Base-by-base conservation (phyloP, 2,888 invertebrate species). In the Troilus luridus region DNA sequence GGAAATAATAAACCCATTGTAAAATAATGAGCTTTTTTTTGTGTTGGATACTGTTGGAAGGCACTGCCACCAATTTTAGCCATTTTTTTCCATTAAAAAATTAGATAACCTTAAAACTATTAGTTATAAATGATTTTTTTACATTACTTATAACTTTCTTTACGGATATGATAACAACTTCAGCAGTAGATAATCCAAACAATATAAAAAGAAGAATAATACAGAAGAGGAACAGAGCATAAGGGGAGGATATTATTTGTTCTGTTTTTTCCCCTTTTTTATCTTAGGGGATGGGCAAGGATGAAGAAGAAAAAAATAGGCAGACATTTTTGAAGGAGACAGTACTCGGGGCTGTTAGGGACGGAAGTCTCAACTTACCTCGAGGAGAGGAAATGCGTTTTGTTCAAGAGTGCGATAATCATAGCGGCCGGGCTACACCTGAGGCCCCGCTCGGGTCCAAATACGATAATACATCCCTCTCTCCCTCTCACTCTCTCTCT, bases 331-430 rank as follows among this genome's bases (percentile, higher is more conserved):
- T 85, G 56, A 58, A 56, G 85, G 54, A 12, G 85, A 58, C 56
- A 54, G 85, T 56, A 85, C 85, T 85, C 6, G n/a, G 85, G n/a
- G n/a, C 56, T 56, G 85, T 85, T 85, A 85, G 85, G 85, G 85
- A 85, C 85, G 85, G 85, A 85, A 85, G 85, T 85, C 85, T 85
- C 85, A 56, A 85, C 85, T 85, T 85, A 85, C 85, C 85, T 54
- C 56, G n/a, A n/a, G 11, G n/a, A n/a, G 85, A 85, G 85, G 85
- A 85, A 85, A 85, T 85, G 85, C 85, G 85, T 85, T 85, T 56
- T 85, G 85, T 85, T 54, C 56, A 85, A n/a, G 85, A 56, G 41
- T 58, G 56, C 85, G 85, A 85, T 85, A 85, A 85, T 85, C 85
- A 85, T 58, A 85, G 10, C 8, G 72, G 72, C 27, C n/a, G n/a